These are phyloP conservation scores for Psettodes erumei DNA, from an alignment of 2,113 vertebrate species.

Conservation along the genomic window DNA sequence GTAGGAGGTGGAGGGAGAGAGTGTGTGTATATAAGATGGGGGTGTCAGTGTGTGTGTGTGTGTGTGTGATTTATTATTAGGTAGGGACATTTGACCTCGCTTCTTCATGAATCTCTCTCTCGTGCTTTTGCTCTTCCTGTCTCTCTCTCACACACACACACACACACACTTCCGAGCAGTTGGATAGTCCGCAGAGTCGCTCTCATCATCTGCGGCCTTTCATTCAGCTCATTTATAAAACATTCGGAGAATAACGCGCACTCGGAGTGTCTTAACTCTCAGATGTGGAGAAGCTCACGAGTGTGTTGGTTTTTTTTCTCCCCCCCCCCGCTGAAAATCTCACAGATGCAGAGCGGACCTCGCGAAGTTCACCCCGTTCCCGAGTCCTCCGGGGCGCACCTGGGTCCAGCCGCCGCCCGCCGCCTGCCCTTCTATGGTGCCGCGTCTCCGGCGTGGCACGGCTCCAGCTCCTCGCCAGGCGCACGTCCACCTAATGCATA, in stretches of 20 bases:
- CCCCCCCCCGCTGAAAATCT: too few species aligned
- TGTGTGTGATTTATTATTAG: constrained; percentile 70
- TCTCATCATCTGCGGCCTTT: constrained; percentile 54
- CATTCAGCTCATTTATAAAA: constrained; percentile 52
- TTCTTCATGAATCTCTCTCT: constrained; percentile 44
- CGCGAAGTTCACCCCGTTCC: too few species aligned
- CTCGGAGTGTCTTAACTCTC: too few species aligned
- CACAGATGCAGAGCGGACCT: constrained; percentile 3
- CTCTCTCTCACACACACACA: background rate
- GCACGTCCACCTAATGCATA: constrained; percentile 27
- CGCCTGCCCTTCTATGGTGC: constrained; percentile 69
- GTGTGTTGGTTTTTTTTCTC: too few species aligned
- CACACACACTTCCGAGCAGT: constrained; percentile 41
- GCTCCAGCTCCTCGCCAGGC: constrained; percentile 34
- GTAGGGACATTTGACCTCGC: constrained; percentile 63
- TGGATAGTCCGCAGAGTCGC: constrained; percentile 41
- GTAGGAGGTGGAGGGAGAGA: constrained; percentile 9
- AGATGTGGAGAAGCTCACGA: too few species aligned
- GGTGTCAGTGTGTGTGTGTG: background rate
- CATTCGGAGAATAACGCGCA: constrained; percentile 10
- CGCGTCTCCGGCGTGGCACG: constrained; percentile 40
- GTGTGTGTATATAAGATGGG: constrained; percentile 10
- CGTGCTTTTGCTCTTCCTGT: background rate
- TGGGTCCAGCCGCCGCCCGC: too few species aligned
- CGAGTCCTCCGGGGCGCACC: too few species aligned